phyloP scores from a whole-genome alignment of 2,113 vertebrate species.

The Lepisosteus osseus region DNA sequence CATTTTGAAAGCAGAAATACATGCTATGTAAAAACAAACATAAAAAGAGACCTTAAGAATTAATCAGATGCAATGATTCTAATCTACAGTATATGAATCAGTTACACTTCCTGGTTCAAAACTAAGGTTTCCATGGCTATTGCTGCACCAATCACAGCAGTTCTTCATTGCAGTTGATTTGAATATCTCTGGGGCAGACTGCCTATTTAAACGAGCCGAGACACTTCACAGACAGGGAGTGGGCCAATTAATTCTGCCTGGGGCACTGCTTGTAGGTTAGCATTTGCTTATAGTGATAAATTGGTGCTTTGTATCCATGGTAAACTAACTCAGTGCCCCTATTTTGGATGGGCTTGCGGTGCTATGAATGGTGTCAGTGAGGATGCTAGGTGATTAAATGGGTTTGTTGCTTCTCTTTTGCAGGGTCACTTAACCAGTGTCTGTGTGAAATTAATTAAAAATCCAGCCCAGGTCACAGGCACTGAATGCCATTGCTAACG shows the following conservation, averaged over 20 bases:
- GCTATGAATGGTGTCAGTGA: slow-evolving; percentile 53
- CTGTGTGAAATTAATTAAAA: slow-evolving; percentile 69
- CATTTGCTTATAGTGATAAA: slow-evolving; percentile 74
- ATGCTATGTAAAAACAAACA: too few species aligned
- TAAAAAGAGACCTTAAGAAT: too few species aligned
- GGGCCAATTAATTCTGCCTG: slow-evolving; percentile 72
- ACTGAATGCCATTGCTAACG: slow-evolving; percentile 36
- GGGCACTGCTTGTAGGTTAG: slow-evolving; percentile 68
- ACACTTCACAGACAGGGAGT: slow-evolving; percentile 69
- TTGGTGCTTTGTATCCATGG: slow-evolving; percentile 63
- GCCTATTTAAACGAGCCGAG: slow-evolving; percentile 70
- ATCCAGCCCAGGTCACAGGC: slow-evolving; percentile 47
- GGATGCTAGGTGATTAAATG: slow-evolving; percentile 60
- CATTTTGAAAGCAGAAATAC: too few species aligned
- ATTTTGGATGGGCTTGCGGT: slow-evolving; percentile 47
- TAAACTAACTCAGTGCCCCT: slow-evolving; percentile 55
- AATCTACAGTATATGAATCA: not conserved
- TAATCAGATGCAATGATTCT: too few species aligned
- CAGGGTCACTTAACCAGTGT: slow-evolving; percentile 52
- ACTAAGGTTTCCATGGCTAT: slow-evolving; percentile 62
- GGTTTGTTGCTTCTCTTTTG: slow-evolving; percentile 50
- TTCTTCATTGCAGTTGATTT: slow-evolving; percentile 40
- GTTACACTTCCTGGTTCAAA: slow-evolving; percentile 54
- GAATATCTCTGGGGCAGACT: slow-evolving; percentile 60
- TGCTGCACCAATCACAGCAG: slow-evolving; percentile 52